phyloP scores from a whole-genome alignment of 2,797 vertebrate species.

The Eulemur rubriventer region DNA sequence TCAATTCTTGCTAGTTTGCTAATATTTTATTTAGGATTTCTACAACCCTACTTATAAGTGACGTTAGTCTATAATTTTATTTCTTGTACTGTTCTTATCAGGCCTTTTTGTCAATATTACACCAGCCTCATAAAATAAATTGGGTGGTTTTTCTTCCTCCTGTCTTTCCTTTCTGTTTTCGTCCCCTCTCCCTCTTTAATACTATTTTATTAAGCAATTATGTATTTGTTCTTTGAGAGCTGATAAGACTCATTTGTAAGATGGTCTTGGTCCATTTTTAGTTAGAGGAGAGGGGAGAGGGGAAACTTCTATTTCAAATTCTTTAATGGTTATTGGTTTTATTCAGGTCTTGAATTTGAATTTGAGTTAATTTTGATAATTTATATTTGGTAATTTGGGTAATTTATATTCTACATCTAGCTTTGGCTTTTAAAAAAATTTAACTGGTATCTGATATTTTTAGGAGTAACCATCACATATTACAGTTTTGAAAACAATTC shows the following conservation, averaged over 20 bases:
- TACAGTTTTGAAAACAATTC: slow-evolving; percentile 33
- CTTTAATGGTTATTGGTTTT: neutral
- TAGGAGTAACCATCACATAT: neutral
- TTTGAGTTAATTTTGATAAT: neutral
- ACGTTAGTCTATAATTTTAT: neutral
- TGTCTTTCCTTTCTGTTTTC: neutral
- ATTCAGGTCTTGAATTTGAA: neutral
- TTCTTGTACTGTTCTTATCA: neutral
- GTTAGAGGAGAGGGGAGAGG: neutral
- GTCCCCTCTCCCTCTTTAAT: neutral
- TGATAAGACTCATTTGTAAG: neutral
- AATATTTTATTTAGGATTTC: neutral
- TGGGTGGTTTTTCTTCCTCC: neutral
- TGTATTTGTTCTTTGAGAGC: neutral
- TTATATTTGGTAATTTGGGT: neutral
- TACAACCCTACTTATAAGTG: neutral
- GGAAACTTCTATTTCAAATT: neutral
- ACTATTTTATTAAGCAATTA: neutral
- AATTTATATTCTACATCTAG: neutral
- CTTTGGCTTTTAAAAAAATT: neutral
- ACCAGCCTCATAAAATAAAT: neutral
- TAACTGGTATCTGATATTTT: neutral
- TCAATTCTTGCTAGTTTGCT: neutral
- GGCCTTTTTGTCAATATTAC: neutral
- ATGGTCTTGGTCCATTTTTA: neutral